Conservation (phyloP, 2,113 vertebrate genomes). For the Cathartes aura region DNA sequence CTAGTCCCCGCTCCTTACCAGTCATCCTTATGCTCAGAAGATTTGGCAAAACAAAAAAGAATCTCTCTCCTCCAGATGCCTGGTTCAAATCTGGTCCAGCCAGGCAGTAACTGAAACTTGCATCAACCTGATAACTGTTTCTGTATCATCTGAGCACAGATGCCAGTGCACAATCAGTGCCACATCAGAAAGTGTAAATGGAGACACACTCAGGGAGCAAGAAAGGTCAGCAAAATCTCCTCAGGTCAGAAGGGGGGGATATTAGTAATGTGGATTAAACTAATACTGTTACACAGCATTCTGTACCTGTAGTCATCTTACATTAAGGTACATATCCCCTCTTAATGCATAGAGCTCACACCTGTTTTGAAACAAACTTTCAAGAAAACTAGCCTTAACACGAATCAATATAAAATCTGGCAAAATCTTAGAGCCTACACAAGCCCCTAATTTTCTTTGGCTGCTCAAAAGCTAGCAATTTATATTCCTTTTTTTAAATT, state of each 20-base stretch:
- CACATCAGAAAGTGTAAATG: background rate
- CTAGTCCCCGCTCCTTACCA: background rate
- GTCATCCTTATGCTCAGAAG: background rate
- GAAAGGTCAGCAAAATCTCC: background rate
- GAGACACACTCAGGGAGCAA: background rate
- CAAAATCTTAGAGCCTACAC: background rate
- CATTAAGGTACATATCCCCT: background rate
- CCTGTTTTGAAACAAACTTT: background rate
- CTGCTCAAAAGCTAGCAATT: conserved; percentile 11
- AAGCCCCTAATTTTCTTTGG: background rate
- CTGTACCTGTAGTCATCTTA: background rate
- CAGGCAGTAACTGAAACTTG: background rate
- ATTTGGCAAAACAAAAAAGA: background rate
- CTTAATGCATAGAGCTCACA: background rate
- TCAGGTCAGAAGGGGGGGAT: background rate
- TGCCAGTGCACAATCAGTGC: background rate
- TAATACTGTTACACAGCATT: background rate
- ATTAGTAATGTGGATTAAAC: background rate
- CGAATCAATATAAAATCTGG: background rate
- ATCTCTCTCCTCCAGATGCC: background rate
- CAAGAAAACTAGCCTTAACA: background rate
- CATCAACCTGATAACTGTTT: background rate
- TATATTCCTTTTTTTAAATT: background rate
- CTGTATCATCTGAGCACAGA: background rate
- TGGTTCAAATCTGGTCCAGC: background rate